A percentile compares a stretch with the other conserved stretches of the same genome.
Conservation (phyloP, 2,113 vertebrate genomes). For the Ifrita kowaldi region DNA sequence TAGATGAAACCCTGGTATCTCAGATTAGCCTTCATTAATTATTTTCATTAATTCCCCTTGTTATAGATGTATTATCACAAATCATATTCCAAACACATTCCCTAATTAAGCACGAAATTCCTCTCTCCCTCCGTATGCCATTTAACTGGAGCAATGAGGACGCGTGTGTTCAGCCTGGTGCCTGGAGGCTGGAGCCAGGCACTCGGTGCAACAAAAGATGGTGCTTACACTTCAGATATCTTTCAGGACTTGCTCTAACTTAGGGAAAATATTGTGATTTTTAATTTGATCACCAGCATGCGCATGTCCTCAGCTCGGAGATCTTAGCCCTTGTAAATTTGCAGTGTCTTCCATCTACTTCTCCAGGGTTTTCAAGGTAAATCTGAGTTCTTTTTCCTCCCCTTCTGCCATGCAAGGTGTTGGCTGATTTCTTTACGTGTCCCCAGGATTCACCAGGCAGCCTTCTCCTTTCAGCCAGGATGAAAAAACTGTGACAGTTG, state of each 20-base stretch:
- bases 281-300: neutral
- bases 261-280: neutral
- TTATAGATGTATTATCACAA: neutral
- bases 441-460: neutral
- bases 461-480: neutral
- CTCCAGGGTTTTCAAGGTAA: neutral
- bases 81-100: conserved; percentile 32
- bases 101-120: neutral
- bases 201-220: rapidly evolving
- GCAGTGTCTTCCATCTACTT: neutral
- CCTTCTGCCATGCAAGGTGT: rapidly evolving
- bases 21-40: conserved; percentile 32
- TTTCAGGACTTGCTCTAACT: neutral
- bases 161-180: rapidly evolving
- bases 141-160: neutral
- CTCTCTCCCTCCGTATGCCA: neutral
- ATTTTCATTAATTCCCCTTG: conserved; percentile 35
- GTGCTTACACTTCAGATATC: neutral
- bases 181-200: neutral
- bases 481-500: neutral
- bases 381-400: neutral
- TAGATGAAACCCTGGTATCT: conserved; percentile 15
- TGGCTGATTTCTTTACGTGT: neutral
- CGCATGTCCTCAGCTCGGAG: neutral
- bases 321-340: neutral